Evolutionary conservation across 2,113 vertebrate species (phyloP).

Genomic region (Gnathonemus longibarbis): DNA sequence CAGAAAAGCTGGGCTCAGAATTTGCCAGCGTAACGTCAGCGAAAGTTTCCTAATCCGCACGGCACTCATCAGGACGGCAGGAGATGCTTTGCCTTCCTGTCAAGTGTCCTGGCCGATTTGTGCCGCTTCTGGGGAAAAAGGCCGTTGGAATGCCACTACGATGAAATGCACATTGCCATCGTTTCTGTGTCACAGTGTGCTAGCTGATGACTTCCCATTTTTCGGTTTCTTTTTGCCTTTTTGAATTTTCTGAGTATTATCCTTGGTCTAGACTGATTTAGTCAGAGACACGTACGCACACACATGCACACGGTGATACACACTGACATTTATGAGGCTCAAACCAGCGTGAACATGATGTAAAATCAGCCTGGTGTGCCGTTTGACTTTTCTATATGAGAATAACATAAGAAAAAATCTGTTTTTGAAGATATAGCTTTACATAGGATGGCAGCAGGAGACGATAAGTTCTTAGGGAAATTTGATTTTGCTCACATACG

Average conservation of each 20-base stretch:
- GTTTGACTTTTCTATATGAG: neutral
- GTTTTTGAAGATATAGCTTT: neutral
- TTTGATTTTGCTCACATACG: neutral
- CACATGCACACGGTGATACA: neutral
- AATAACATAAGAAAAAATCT: neutral
- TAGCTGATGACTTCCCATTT: neutral
- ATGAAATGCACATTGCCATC: neutral
- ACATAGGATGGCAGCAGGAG: neutral
- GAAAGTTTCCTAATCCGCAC: neutral
- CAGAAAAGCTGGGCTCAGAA: neutral
- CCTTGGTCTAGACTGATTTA: neutral
- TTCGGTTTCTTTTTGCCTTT: neutral
- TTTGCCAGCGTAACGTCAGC: neutral
- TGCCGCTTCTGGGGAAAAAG: neutral
- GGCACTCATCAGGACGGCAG: neutral
- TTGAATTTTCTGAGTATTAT: neutral
- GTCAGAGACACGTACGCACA: neutral
- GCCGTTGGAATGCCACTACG: neutral
- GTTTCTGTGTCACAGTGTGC: neutral
- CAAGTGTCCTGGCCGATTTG: neutral
- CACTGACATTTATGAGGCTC: neutral
- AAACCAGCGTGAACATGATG: neutral
- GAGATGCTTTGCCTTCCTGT: neutral
- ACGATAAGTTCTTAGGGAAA: neutral
- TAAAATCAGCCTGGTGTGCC: neutral